A percentile compares a stretch with the other conserved stretches of the same genome.
Evolutionary conservation across 2,888 invertebrate species (phyloP).

Genomic region (Dryocosmus kuriphilus): DNA sequence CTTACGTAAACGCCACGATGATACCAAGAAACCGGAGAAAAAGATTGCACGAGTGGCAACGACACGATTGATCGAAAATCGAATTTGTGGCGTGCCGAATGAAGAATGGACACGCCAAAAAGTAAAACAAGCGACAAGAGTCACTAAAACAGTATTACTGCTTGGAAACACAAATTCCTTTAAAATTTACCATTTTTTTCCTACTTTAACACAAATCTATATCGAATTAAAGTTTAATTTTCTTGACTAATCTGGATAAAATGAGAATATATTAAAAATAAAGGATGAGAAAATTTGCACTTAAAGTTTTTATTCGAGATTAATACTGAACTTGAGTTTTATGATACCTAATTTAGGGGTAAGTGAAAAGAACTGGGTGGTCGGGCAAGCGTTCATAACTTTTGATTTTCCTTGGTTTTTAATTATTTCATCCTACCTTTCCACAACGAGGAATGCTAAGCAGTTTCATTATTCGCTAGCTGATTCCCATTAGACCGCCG

Average conservation of each 20-base stretch:
- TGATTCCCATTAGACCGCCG: slow-evolving; percentile 75
- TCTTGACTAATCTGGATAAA: too few species aligned
- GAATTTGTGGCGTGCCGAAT: not conserved
- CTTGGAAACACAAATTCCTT: not conserved
- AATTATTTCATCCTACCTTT: slow-evolving; percentile 71
- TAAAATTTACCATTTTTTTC: too few species aligned
- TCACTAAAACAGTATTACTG: not conserved
- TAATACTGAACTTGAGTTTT: slow-evolving; percentile 20
- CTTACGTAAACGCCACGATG: slow-evolving; percentile 62
- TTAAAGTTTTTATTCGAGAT: not conserved
- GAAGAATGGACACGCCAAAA: not conserved
- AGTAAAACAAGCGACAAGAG: not conserved
- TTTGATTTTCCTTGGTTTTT: slow-evolving; percentile 66
- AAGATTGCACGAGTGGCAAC: slow-evolving; percentile 49
- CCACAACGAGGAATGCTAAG: slow-evolving; percentile 74
- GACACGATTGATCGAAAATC: slow-evolving; percentile 30
- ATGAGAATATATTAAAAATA: not conserved
- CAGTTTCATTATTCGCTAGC: slow-evolving; percentile 76
- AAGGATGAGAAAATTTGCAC: not conserved
- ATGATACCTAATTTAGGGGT: slow-evolving; percentile 53
- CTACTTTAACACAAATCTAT: too few species aligned
- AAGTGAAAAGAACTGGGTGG: slow-evolving; percentile 51
- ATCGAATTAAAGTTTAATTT: too few species aligned
- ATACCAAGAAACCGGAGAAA: slow-evolving; percentile 49
- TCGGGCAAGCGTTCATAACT: slow-evolving; percentile 58